Evolutionary conservation across 2,113 vertebrate genomes (phyloP), one percentile per base, ranked within the genome.

Genomic region (Psittacula cyanocephala): DNA sequence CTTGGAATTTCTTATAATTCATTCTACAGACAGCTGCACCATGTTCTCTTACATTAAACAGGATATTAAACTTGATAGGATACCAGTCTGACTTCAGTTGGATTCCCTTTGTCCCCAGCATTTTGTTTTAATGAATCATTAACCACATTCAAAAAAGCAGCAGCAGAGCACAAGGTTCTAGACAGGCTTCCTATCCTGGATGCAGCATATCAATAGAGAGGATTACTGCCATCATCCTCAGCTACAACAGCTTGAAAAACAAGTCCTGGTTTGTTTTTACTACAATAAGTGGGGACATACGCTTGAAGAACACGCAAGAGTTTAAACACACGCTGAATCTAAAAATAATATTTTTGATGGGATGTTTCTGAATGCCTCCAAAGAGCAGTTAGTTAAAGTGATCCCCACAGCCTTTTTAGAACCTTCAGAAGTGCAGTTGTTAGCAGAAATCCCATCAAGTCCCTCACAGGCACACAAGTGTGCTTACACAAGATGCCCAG

Each of bases 51-150:
- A 55, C 53, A 59, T 94, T 59, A 74, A 86, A 86, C 13, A 33
- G 81, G 74, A 84, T 82, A 96, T 68, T 92, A 76, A 53, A 91
- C 33, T 91, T 87, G 43, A 81, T 74, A 70, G 86, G 44, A 81
- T 65, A 94, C 39, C 55, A 82, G 75, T 27, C 44, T 77, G 53
- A 49, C 46, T 88, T 63, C 60, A 84, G 44, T 41, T 59, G 63
- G 44, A 77, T 80, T 74, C 52, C 11, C 63, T 94, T 77, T 91
- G 69, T 59, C 59, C 62, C 41, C 62, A 53, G 11, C 23, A 53
- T 49, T 92, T 86, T 65, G 39, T 72, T 85, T 82, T 17, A 63
- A 83, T 86, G 50, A 95, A 77, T 95, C 86, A 91, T 33, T 52
- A 29, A 64, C 47, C 60, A 71, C 76, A 78, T n/a, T 69, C 27